Evolutionary conservation across 2,113 vertebrate species (phyloP).

Genomic region (Oreochromis tanganicae): DNA sequence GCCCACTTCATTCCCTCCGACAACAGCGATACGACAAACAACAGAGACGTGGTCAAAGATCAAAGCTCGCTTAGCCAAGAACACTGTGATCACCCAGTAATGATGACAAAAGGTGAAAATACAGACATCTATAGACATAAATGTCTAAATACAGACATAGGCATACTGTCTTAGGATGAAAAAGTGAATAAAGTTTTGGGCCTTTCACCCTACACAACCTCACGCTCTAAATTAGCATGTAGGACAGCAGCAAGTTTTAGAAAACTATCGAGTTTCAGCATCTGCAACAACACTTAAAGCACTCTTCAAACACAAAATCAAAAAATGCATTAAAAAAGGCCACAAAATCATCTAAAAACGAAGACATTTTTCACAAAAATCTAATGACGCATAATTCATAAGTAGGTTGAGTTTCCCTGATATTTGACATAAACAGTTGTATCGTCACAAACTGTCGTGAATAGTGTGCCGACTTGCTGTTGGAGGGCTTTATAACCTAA

Average conservation of each 20-base stretch:
- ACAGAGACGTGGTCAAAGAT: not conserved
- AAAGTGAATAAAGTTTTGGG: not conserved
- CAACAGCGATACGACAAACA: not conserved
- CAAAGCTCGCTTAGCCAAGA: not conserved
- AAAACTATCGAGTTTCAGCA: not conserved
- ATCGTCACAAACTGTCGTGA: not conserved
- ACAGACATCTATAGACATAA: not conserved
- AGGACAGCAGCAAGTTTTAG: not conserved
- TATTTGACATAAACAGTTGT: not conserved
- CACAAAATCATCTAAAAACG: not conserved
- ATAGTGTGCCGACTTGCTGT: not conserved
- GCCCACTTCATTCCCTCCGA: not conserved
- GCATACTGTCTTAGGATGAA: not conserved
- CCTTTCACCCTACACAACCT: not conserved
- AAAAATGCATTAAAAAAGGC: not conserved
- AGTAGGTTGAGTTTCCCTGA: not conserved
- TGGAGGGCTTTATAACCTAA: not conserved
- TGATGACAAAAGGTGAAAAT: not conserved
- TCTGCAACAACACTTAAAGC: not conserved
- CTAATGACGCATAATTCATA: not conserved
- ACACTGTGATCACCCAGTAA: not conserved
- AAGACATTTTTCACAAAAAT: not conserved
- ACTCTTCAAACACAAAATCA: not conserved
- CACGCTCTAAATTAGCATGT: not conserved
- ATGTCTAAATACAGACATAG: not conserved